Evolutionary conservation across 1,140 invertebrate genomes (phyloP).

Genomic region (Drosophila persimilis): DNA sequence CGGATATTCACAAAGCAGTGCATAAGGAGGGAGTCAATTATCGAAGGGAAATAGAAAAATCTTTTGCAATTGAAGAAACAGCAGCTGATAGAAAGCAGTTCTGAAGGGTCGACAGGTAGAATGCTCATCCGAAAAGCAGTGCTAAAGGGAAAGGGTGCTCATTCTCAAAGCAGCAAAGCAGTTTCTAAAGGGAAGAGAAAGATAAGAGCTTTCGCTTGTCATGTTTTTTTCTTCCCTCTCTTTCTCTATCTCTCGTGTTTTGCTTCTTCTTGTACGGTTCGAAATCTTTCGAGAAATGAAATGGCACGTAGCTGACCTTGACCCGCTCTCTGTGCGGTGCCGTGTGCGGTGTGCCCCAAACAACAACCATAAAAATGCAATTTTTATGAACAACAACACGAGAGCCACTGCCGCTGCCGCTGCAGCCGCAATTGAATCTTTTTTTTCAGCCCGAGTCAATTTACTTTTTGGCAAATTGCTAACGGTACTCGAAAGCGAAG

Average conservation of each 20-base stretch:
- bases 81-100: no score
- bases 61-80: no score
- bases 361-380: conserved; percentile 69
- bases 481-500: conserved; percentile 55
- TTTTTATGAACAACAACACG: conserved; percentile 45
- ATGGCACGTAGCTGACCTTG: conserved; percentile 79
- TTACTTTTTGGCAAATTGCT: conserved; percentile 73
- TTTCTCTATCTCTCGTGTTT: conserved; percentile 15
- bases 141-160: no score
- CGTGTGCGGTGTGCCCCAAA: no score
- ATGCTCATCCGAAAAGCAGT: no score
- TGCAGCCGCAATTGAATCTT: conserved; percentile 50
- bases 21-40: no score
- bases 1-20: no score
- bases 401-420: neutral
- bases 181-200: neutral
- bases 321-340: conserved; percentile 47
- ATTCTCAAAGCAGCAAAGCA: neutral
- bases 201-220: conserved; percentile 53
- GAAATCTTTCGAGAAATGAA: conserved; percentile 57
- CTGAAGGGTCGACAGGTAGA: no score
- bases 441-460: conserved; percentile 45
- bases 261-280: conserved; percentile 30
- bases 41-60: no score
- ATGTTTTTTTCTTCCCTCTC: conserved; percentile 15